A percentile compares a stretch with the other conserved stretches of the same genome.
Conservation (phyloP, 2,888 invertebrate species). For the Drosophila putrida region DNA sequence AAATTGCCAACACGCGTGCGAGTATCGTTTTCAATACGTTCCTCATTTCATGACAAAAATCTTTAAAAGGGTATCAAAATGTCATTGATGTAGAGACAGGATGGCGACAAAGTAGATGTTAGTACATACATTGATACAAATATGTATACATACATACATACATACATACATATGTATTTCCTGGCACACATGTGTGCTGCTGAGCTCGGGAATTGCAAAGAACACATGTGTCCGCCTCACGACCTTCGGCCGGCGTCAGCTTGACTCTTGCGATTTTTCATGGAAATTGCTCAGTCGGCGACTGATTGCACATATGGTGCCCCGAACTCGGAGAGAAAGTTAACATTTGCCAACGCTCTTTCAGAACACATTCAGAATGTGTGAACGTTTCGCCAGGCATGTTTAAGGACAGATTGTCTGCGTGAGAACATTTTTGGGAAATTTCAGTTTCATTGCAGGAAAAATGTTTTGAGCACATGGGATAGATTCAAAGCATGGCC, state of each 20-base stretch:
- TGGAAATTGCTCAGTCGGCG: slow-evolving; percentile 65
- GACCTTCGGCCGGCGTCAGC: slow-evolving; percentile 72
- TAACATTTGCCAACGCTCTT: slow-evolving; percentile 42
- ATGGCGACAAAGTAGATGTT: slow-evolving; percentile 34
- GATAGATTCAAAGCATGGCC: slow-evolving; percentile 3
- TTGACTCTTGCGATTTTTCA: slow-evolving; percentile 78
- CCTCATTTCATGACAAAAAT: not conserved
- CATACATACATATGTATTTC: slow-evolving; percentile 2
- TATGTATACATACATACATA: slow-evolving; percentile 1
- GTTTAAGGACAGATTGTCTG: slow-evolving; percentile 13
- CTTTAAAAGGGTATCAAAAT: not conserved
- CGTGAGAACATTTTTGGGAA: slow-evolving; percentile 64
- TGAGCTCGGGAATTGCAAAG: slow-evolving; percentile 6
- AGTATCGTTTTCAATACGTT: not conserved
- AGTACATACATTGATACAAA: not conserved
- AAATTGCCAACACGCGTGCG: not conserved
- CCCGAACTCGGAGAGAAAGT: slow-evolving; percentile 33
- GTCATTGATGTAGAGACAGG: slow-evolving; percentile 25
- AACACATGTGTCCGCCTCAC: slow-evolving; percentile 44
- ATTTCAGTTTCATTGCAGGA: slow-evolving; percentile 16
- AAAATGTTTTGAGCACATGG: slow-evolving; percentile 28
- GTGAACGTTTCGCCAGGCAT: slow-evolving; percentile 45
- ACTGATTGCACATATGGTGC: slow-evolving; percentile 67
- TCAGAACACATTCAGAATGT: slow-evolving; percentile 45
- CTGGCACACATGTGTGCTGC: slow-evolving; percentile 18